These are phyloP conservation scores for Theretra japonica DNA, from an alignment of 2,888 invertebrate genomes.

Conservation along the genomic window DNA sequence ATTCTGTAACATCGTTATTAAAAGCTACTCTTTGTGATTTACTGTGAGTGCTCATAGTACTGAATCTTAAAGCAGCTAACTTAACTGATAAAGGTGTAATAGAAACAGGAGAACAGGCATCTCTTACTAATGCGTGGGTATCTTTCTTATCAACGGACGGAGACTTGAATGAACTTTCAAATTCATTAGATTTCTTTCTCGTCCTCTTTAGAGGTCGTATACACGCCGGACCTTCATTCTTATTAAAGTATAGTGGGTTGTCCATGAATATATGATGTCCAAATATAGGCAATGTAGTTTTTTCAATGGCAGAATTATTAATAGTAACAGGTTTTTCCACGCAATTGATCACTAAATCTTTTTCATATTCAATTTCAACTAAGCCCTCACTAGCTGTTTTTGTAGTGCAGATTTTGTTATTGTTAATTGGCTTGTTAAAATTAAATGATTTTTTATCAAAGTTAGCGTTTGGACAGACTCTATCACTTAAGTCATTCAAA, in stretches of 20 bases:
- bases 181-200: conserved; percentile 77
- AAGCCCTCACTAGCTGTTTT: conserved; percentile 78
- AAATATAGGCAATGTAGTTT: conserved; percentile 79
- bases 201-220: conserved; percentile 74
- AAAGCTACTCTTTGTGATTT: conserved; percentile 64
- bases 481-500: conserved; percentile 70
- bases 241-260: conserved; percentile 81
- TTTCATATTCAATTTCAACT: conserved; percentile 85
- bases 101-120: conserved; percentile 78
- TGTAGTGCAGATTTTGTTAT: conserved; percentile 68
- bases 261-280: conserved; percentile 79
- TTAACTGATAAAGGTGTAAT: conserved; percentile 86
- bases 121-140: conserved; percentile 70
- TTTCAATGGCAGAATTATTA: conserved; percentile 58
- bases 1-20: conserved; percentile 77
- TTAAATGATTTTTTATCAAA: conserved; percentile 64
- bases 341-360: conserved; percentile 74
- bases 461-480: conserved; percentile 61
- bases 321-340: conserved; percentile 67
- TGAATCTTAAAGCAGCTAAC: conserved; percentile 85
- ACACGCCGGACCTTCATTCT: conserved; percentile 64
- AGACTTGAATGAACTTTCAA: conserved; percentile 78
- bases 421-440: conserved; percentile 50
- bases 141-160: conserved; percentile 77
- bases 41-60: conserved; percentile 76